phyloP scores from a whole-genome alignment of 2,113 vertebrate species.

The Prionailurus bengalensis region DNA sequence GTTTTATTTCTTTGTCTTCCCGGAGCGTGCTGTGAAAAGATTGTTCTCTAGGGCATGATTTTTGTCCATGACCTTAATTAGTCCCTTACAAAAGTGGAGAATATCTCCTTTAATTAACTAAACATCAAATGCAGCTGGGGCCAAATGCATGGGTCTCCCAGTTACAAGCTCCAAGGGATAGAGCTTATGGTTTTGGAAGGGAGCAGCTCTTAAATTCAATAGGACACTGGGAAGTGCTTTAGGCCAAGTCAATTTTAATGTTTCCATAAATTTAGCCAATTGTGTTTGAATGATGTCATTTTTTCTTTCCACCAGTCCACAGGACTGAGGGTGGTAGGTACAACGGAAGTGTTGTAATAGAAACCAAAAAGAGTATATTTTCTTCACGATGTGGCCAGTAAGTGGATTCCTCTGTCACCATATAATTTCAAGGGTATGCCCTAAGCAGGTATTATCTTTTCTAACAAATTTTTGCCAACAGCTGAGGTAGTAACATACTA shows the following conservation, averaged over 20 bases:
- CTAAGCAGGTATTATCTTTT: not conserved
- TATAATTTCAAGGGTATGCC: not conserved
- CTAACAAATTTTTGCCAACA: not conserved
- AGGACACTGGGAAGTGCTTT: not conserved
- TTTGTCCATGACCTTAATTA: not conserved
- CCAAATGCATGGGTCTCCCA: not conserved
- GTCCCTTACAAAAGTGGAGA: not conserved
- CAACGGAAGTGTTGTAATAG: not conserved
- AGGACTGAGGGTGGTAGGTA: not conserved
- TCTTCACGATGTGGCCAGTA: not conserved
- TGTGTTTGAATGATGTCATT: not conserved
- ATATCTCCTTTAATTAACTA: not conserved
- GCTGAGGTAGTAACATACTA: too few species aligned
- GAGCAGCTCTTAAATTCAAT: not conserved
- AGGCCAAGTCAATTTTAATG: not conserved
- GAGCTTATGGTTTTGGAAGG: not conserved
- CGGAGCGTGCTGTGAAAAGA: not conserved
- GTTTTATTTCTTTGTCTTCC: not conserved
- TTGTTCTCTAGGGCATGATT: not conserved
- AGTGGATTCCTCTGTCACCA: not conserved
- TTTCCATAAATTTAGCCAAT: not conserved
- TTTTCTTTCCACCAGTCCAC: not conserved
- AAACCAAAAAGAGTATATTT: not conserved
- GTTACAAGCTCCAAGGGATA: not conserved
- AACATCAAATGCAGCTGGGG: not conserved